These are phyloP conservation scores for Heteromormyrus szaboi DNA, from an alignment of 2,797 vertebrate species.

Conservation along the genomic window DNA sequence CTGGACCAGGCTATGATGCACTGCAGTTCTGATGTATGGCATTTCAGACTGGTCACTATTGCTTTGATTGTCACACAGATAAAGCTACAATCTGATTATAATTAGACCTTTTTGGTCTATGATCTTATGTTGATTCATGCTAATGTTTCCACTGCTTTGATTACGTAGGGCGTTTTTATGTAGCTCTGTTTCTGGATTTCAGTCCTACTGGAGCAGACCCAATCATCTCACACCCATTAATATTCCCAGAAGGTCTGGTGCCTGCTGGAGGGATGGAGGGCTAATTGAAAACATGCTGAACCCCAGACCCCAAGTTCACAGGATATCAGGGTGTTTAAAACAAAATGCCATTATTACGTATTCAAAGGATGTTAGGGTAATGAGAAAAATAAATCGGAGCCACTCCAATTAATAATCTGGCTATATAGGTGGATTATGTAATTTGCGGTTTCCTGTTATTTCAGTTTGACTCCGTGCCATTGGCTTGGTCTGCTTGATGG, in stretches of 20 bases:
- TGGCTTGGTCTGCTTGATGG: neutral
- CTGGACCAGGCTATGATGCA: neutral
- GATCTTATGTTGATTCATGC: conserved; percentile 6
- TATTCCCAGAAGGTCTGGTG: neutral
- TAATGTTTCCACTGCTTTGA: neutral
- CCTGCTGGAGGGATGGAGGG: neutral
- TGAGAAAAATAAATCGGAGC: conserved; percentile 7
- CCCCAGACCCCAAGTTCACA: neutral
- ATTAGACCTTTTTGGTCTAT: neutral
- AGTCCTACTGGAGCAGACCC: neutral
- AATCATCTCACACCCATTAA: neutral
- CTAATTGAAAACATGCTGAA: conserved; percentile 17
- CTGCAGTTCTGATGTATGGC: neutral
- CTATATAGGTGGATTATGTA: conserved; percentile 2
- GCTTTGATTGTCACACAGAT: neutral
- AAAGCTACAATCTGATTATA: neutral
- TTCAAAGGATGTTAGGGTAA: conserved; percentile 16
- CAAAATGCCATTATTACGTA: neutral
- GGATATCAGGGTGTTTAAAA: conserved; percentile 4
- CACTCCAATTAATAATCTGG: neutral
- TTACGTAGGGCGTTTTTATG: neutral
- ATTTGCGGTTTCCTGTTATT: conserved; percentile 20
- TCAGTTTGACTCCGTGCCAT: neutral
- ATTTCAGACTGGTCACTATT: neutral
- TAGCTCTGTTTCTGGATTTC: neutral